phyloP scores from a whole-genome alignment of 2,888 invertebrate species.

The Boloria selene region DNA sequence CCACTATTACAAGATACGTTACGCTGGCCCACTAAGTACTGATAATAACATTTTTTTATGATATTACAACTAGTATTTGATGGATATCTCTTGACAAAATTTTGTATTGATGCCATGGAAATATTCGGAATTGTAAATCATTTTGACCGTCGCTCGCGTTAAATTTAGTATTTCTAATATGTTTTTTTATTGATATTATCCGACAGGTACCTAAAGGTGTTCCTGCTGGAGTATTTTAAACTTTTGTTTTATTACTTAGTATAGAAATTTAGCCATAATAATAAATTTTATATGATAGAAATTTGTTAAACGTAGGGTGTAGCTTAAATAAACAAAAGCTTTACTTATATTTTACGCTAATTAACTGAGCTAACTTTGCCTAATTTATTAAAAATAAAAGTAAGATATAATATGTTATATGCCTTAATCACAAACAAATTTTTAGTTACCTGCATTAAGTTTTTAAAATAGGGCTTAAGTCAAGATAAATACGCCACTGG shows the following conservation, averaged over 20 bases:
- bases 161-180: no score
- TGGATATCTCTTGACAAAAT: constrained; percentile 3
- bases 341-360: no score
- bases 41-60: constrained; percentile 17
- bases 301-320: no score
- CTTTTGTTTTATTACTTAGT: no score
- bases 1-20: constrained; percentile 71
- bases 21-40: constrained; percentile 39
- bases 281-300: no score
- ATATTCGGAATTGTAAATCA: neutral
- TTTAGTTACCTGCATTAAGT: constrained; percentile 5
- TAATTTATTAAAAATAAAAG: constrained; percentile 1
- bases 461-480: constrained; percentile 14
- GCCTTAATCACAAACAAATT: constrained; percentile 2
- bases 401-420: neutral
- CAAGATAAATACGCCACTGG: constrained; percentile 14
- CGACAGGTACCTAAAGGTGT: no score
- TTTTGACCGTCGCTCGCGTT: no score
- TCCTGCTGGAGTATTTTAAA: no score
- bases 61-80: constrained; percentile 16
- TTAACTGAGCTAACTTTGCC: neutral
- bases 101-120: neutral
- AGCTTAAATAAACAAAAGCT: no score
- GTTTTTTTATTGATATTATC: no score
- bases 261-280: no score